Evolutionary conservation across 2,888 invertebrate species (phyloP).

Genomic region (Anoncus sp.): DNA sequence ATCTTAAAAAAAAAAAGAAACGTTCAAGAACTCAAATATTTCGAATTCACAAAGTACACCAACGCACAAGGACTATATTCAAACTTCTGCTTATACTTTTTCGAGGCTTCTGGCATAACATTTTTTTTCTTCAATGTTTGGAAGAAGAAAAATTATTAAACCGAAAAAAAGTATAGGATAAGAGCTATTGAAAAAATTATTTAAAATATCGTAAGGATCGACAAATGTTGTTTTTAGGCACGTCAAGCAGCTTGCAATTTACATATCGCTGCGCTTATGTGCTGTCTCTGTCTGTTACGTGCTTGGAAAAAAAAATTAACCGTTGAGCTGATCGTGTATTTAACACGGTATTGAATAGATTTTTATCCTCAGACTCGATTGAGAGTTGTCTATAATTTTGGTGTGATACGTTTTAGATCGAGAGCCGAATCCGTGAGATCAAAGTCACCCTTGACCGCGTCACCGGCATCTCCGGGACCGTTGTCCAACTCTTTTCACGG

Average conservation of each 20-base stretch:
- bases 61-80: too few species aligned
- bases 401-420: conserved; percentile 74
- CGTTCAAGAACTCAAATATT: too few species aligned
- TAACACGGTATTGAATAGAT: too few species aligned
- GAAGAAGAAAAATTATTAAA: background rate
- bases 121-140: background rate
- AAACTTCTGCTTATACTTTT: too few species aligned
- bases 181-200: background rate
- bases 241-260: conserved; percentile 35
- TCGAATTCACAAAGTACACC: too few species aligned
- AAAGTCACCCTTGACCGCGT: conserved; percentile 80
- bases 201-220: background rate
- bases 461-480: conserved; percentile 80
- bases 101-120: background rate
- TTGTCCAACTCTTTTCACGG: conserved; percentile 81
- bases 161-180: background rate
- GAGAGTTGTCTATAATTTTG: background rate
- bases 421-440: conserved; percentile 82
- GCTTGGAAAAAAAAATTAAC: conserved; percentile 4
- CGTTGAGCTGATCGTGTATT: background rate
- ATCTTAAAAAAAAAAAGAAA: too few species aligned
- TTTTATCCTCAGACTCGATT: background rate
- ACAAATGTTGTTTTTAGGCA: background rate
- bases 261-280: conserved; percentile 3
- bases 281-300: background rate